Evolutionary conservation across 2,888 invertebrate genomes (phyloP), one percentile per base, ranked within the genome.

Genomic region (Melanostoma mellinum): DNA sequence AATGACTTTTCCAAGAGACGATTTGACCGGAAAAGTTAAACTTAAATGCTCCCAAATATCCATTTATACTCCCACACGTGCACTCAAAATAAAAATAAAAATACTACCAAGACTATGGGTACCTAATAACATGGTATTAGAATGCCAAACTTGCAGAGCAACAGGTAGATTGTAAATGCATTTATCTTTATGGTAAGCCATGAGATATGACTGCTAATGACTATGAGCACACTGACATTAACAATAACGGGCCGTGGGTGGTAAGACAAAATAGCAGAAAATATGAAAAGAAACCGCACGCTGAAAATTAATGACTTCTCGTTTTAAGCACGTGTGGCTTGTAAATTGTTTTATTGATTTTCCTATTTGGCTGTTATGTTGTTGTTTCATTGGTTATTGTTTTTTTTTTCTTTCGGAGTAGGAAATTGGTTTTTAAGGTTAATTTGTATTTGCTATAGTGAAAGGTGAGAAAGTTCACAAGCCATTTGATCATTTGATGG

Each of bases 221-320:
- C 82, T 73, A 35, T 48, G 44, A 73, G 35, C 63, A 63, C 63
- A 63, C 63, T 9, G 77, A 63, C 72, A 82, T 77, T 68, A 68
- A 73, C 82, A 65, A 77, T 82, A 77, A 77, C 77, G 73, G 82
- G 68, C 73, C 68, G 82, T 82, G 82, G 82, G 82, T 82, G 82
- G 82, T 82, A 82, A 73, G 35, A 73, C 73, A 73, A 68, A 82
- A 82, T 5, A 42, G 46, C 58, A 42, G 10, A 58, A 55, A 73
- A 63, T 46, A 38, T 48, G 6, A 60, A 75, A 75, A 36, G 65
- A 30, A 63, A 33, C 50, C 63, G 63, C 63, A 8, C 35, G n/a
- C 32, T 32, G 63, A 42, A 46, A 73, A 82, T 82, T 82, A 77
- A 82, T 82, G 82, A 68, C 77, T 82, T 73, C 61, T 72, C 38